Percentiles rank a stretch among this genome's conserved stretches.
Conservation (phyloP, 2,113 vertebrate species). For the Scalopus aquaticus region DNA sequence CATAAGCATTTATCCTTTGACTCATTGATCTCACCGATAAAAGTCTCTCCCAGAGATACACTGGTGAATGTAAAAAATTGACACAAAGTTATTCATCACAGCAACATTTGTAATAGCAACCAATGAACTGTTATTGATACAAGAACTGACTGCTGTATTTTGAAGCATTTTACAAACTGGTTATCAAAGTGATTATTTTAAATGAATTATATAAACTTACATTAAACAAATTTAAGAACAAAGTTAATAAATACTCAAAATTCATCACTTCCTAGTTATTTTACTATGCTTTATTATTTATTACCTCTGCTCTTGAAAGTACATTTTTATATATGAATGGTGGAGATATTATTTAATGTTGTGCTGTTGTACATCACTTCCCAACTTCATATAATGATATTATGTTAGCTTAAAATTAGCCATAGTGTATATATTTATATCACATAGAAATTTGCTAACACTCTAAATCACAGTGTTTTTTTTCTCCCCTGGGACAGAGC, state of each 20-base stretch:
- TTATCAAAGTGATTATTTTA: neutral
- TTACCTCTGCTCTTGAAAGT: neutral
- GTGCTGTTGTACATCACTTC: neutral
- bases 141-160: neutral
- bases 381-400: neutral
- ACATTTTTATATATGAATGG: neutral
- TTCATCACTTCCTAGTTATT: neutral
- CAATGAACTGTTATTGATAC: neutral
- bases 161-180: neutral
- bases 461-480: neutral
- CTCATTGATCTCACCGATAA: neutral
- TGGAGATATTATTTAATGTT: neutral
- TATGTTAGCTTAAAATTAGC: neutral
- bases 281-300: neutral
- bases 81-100: neutral
- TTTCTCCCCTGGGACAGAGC: neutral
- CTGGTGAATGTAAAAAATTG: neutral
- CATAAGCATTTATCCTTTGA: neutral
- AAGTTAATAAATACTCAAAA: neutral
- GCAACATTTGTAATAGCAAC: neutral
- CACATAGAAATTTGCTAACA: neutral
- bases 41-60: neutral
- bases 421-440: neutral
- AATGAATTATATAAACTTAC: neutral
- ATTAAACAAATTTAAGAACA: constrained; percentile 19